These are phyloP conservation scores for Heteronetta atricapilla DNA, from an alignment of 2,113 vertebrate genomes.

Conservation along the genomic window DNA sequence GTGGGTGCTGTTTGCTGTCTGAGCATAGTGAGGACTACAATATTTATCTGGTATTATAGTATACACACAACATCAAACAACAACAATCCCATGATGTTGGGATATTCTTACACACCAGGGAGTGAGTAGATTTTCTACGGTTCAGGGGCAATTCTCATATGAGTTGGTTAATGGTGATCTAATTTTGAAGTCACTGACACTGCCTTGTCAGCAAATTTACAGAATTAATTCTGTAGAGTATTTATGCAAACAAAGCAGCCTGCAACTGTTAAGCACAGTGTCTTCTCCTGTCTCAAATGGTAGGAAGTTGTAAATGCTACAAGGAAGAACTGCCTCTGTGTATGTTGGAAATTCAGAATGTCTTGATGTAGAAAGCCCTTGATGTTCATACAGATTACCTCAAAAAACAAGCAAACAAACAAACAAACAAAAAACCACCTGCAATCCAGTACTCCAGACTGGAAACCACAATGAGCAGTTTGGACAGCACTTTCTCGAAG, in stretches of 20 bases:
- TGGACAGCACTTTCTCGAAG: background rate
- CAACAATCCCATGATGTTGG: background rate
- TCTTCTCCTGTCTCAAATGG: background rate
- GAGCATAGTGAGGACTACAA: background rate
- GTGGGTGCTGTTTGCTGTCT: background rate
- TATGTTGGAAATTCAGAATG: background rate
- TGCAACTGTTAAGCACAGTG: background rate
- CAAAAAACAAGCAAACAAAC: background rate
- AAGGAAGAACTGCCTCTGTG: background rate
- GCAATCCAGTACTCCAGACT: background rate
- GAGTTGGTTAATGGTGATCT: background rate
- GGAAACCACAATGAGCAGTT: background rate
- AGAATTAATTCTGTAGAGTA: background rate
- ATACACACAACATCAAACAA: background rate
- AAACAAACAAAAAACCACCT: background rate
- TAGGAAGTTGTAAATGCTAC: background rate
- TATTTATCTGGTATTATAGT: background rate
- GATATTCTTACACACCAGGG: background rate
- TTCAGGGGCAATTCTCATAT: background rate
- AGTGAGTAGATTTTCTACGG: background rate
- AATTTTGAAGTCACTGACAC: background rate
- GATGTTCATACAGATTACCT: background rate
- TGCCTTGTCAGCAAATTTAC: background rate
- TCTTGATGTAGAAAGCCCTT: background rate
- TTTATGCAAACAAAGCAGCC: background rate